Conservation (phyloP, 2,888 invertebrate genomes). For the Lithophane ornitopus region DNA sequence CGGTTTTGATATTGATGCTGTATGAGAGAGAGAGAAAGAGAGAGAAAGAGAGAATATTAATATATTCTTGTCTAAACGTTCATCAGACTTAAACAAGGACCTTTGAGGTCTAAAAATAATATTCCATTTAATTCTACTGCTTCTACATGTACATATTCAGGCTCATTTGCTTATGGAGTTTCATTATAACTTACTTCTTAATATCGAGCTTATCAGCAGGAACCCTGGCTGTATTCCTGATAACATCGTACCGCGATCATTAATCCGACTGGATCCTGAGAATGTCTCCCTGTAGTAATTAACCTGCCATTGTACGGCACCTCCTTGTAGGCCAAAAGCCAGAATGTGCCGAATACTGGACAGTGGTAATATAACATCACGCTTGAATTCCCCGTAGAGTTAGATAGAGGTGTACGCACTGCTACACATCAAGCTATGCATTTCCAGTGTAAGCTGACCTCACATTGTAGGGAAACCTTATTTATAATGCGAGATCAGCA, state of each 20-base stretch:
- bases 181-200: constrained; percentile 29
- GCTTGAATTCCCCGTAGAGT: background rate
- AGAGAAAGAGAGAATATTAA: background rate
- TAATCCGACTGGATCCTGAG: constrained; percentile 42
- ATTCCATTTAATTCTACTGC: background rate
- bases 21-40: background rate
- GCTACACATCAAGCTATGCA: too few relatives aligned
- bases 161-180: constrained; percentile 3
- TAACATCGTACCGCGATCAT: constrained; percentile 43
- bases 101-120: background rate
- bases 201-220: constrained; percentile 25
- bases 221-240: constrained; percentile 21
- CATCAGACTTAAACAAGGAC: background rate
- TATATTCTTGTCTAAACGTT: background rate
- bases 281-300: constrained; percentile 46
- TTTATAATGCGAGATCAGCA: too few relatives aligned
- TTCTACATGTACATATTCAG: background rate
- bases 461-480: too few relatives aligned
- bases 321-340: background rate
- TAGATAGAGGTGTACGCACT: background rate
- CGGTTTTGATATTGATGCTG: constrained; percentile 18
- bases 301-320: constrained; percentile 42
- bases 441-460: too few relatives aligned
- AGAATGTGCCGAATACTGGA: background rate
- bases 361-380: background rate